Base-by-base conservation (phyloP, 2,888 invertebrate species). In the Hermaeophaga mercurialis region DNA sequence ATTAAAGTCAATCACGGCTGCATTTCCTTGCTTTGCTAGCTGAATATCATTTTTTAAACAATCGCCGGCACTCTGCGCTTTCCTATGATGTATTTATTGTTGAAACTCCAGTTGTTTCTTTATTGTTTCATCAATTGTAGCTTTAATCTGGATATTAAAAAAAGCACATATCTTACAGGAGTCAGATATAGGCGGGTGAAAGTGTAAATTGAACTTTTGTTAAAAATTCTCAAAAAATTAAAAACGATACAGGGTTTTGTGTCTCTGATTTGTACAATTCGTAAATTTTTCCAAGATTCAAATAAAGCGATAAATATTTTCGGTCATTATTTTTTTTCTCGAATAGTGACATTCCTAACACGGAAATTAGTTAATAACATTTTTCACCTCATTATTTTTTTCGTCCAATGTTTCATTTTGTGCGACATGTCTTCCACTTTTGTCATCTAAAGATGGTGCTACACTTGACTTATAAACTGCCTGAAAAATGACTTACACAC, bases 271-370 rank as follows among this genome's bases (percentile, higher is more conserved):
- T 56, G 50, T 65, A 63, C 11, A 66, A 46, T 3, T 26, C 6
- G 34, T 62, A 64, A 59, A 66, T 62, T 56, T 65, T 63, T 4
- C 54, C 54, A 8, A 66, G 18, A 48, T 50, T 60, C 34, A 66
- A 49, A 59, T 65, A 59, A 15, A 61, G 63, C 22, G 64, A 24
- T n/a, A 65, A 50, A 46, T 61, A 66, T 54, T 53, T 60, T 28
- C 60, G 54, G 26, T 63, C 39, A 7, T 24, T 31, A 49, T 34
- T 61, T 61, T 66, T 64, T 36, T 22, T 34, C 61, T 38, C 6
- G 47, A 12, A 62, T 66, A 65, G 38, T 65, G 62, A 17, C 61
- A 65, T 54, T 59, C 46, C 36, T 66, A 66, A n/a, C 6, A 49
- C 28, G 47, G 58, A 43, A 52, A 52, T 14, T 52, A 43, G 33